phyloP scores from a whole-genome alignment of 64 coral and sea anemone species.

The Exaiptasia diaphana region DNA sequence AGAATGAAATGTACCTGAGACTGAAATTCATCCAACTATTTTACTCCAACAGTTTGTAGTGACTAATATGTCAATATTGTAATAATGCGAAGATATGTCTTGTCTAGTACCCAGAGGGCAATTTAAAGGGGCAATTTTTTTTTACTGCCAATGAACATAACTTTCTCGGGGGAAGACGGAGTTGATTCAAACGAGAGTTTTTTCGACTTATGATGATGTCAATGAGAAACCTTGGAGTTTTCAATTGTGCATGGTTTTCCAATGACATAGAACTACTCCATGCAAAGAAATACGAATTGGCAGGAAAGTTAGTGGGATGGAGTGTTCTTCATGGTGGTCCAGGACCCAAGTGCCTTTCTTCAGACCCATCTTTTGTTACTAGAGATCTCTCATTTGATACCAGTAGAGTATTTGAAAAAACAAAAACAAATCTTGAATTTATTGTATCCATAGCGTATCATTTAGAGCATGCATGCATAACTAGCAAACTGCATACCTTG shows the following conservation, averaged over 20 bases:
- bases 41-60: neutral
- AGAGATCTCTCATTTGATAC: constrained; percentile 3
- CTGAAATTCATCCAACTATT: neutral
- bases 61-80: constrained; percentile 17
- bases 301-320: constrained; percentile 53
- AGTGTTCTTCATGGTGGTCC: constrained; percentile 56
- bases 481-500: too few relatives aligned
- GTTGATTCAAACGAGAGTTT: constrained; percentile 38
- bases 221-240: constrained; percentile 21
- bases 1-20: neutral
- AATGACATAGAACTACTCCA: constrained; percentile 42
- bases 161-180: constrained; percentile 40
- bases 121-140: constrained; percentile 26
- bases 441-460: too few relatives aligned
- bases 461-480: too few relatives aligned
- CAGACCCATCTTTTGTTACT: constrained; percentile 13
- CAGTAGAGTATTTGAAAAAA: neutral
- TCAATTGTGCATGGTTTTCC: constrained; percentile 57
- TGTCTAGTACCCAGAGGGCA: constrained; percentile 27
- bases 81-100: constrained; percentile 37
- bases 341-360: constrained; percentile 40
- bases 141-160: neutral
- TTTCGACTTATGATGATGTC: constrained; percentile 40
- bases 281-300: constrained; percentile 39
- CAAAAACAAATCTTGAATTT: too few relatives aligned